Base-by-base conservation (phyloP, 1,140 invertebrate genomes). In the Atta cephalotes region DNA sequence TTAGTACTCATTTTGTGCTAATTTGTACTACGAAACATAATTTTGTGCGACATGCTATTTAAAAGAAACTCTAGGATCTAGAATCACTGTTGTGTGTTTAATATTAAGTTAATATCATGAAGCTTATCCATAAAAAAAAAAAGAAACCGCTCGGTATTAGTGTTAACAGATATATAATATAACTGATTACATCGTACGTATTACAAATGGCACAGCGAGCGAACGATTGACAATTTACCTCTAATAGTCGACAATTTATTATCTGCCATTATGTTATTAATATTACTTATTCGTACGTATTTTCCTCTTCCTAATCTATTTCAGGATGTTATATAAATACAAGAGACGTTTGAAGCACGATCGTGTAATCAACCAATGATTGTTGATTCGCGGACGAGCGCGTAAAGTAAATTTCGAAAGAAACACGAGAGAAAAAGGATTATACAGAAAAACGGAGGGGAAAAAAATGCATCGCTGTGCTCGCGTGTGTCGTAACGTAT, bases 401-500 rank as follows among this genome's bases (percentile, higher is more conserved):
- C 2, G 18, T 31, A 60, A 60, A 74, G 4, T 31, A 45, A 25
- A 49, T 45, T n/a, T 9, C 12, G 7, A 60, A 72, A 53, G 63
- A 85, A 45, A 45, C 62, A 45, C 7, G 45, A 25, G 31, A 28
- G 18, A 7, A 18, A 14, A 25, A 18, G 25, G 21, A 45, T 58
- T 16, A 4, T 16, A 35, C 3, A 12, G 31, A 28, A 31, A 39
- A 31, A 60, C 21, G 12, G 9, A 25, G 14, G 35, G 9, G 39
- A 2, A 56, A 72, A 72, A 62, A 62, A 35, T 51, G 80, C 80
- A 62, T 21, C 53, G 68, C 53, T 25, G 9, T 7, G 65, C 35
- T 56, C 3, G 58, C 45, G 45, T 16, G 62, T 66, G 62, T 78
- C 84, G 62, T 86, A 85, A 86, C 77, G 3, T 21, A 62, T 65